Base-by-base conservation (phyloP, 1,140 invertebrate genomes). In the Lasioglossum baleicum region DNA sequence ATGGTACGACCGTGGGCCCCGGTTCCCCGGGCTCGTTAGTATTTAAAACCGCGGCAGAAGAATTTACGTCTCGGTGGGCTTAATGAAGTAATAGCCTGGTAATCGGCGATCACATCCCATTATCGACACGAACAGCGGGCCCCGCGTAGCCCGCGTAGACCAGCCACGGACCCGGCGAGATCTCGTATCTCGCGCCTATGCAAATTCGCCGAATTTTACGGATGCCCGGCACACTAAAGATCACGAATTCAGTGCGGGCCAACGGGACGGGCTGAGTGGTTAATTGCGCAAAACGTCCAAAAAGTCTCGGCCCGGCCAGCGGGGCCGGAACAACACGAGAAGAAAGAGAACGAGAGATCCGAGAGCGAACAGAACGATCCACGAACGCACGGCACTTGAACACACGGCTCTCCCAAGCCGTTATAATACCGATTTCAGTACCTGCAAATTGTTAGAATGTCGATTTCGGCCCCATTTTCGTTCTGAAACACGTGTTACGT, bases 271-370 rank as follows among this genome's bases (percentile, higher is more conserved):
- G 83, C 81, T 71, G 83, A 85, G 81, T 87, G 84, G 83, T 90
- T 89, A 90, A 89, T 90, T 89, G 90, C 85, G 82, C 83, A 84
- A 84, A 86, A 87, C 71, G 80, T 78, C 66, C 58, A 85, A 88
- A 88, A 89, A 70, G 73, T 58, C 17, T 17, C 51, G 61, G 20
- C 20, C 56, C 63, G 64, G 70, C 22, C 13, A 26, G n/a, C 22
- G 80, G 7, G 20, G 8, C 69, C 64, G 0, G 64, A 63, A 64
- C 56, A 80, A 64, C 60, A 79, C 26, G 53, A 67, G 86, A 68
- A 77, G 58, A 48, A 72, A 15, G 13, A 26, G 11, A n/a, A n/a
- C 17, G 8, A n/a, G 6, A 10, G 15, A 17, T 56, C 17, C 20
- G 0, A n/a, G 35, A 0, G 17, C 26, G 40, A 13, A 17, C 17